Percentiles rank a stretch among this genome's conserved stretches.
These are phyloP conservation scores for Oophaga sylvatica DNA, from an alignment of 2,797 vertebrate genomes.

Conservation along the genomic window DNA sequence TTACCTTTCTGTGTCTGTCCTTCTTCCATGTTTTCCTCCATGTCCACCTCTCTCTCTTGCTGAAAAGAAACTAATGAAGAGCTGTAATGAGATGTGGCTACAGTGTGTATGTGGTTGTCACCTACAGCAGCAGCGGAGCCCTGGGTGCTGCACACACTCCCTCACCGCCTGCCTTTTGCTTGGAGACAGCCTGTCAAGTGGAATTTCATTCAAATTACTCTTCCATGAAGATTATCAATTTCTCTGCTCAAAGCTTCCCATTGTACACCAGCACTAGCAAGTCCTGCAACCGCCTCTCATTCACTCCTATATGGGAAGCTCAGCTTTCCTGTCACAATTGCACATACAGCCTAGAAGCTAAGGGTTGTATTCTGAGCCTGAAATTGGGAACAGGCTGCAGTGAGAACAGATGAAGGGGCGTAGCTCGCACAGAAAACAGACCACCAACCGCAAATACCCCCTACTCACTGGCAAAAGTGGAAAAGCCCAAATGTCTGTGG, in stretches of 20 bases:
- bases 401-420: constrained; percentile 77
- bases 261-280: constrained; percentile 82
- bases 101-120: constrained; percentile 70
- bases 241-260: constrained; percentile 88
- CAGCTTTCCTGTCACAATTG: constrained; percentile 65
- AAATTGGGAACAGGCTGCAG: constrained; percentile 73
- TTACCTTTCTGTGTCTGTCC: constrained; percentile 98
- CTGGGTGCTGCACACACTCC: constrained; percentile 76
- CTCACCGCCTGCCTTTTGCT: constrained; percentile 74
- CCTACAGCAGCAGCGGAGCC: constrained; percentile 76
- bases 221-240: constrained; percentile 86
- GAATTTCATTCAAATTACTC: constrained; percentile 91
- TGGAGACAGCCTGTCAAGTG: constrained; percentile 88
- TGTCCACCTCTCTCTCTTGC: constrained; percentile 75
- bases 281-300: constrained; percentile 78
- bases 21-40: constrained; percentile 99
- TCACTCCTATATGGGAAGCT: constrained; percentile 68
- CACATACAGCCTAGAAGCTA: constrained; percentile 73
- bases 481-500: constrained; percentile 77
- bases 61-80: constrained; percentile 66
- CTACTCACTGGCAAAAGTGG: constrained; percentile 79
- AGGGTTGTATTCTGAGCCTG: constrained; percentile 71
- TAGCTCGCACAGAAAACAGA: constrained; percentile 72
- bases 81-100: constrained; percentile 73
- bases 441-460: constrained; percentile 79